phyloP scores from a whole-genome alignment of 2,797 vertebrate genomes.

The Remorina albescens region DNA sequence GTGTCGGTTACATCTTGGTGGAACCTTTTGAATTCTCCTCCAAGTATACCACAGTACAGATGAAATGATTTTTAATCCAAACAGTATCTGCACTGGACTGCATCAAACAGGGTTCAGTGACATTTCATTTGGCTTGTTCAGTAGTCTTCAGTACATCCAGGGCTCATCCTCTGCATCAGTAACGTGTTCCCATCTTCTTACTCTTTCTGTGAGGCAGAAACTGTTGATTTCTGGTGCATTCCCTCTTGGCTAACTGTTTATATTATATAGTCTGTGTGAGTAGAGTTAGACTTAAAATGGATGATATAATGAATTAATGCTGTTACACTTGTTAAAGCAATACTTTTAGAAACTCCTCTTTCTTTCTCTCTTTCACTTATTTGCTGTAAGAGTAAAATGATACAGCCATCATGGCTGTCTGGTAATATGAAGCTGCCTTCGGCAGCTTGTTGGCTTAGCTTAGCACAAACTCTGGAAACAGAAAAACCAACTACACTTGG shows the following conservation, averaged over 20 bases:
- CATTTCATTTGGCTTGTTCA: neutral
- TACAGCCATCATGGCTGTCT: neutral
- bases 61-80: neutral
- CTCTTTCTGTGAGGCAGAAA: neutral
- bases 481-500: neutral
- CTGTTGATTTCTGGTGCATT: neutral
- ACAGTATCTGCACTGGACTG: neutral
- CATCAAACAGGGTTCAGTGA: neutral
- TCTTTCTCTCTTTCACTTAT: neutral
- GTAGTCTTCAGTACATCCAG: neutral
- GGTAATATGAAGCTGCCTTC: neutral
- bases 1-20: neutral
- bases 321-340: neutral
- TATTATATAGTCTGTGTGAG: neutral
- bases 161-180: neutral
- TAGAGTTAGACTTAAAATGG: neutral
- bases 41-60: neutral
- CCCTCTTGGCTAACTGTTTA: neutral
- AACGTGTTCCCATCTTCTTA: neutral
- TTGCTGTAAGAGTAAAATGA: neutral
- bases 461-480: neutral
- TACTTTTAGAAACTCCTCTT: neutral
- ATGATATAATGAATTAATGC: neutral
- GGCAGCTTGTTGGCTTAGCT: neutral
- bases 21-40: neutral